Evolutionary conservation across 2,113 vertebrate species (phyloP).

Genomic region (Dinomys branickii): DNA sequence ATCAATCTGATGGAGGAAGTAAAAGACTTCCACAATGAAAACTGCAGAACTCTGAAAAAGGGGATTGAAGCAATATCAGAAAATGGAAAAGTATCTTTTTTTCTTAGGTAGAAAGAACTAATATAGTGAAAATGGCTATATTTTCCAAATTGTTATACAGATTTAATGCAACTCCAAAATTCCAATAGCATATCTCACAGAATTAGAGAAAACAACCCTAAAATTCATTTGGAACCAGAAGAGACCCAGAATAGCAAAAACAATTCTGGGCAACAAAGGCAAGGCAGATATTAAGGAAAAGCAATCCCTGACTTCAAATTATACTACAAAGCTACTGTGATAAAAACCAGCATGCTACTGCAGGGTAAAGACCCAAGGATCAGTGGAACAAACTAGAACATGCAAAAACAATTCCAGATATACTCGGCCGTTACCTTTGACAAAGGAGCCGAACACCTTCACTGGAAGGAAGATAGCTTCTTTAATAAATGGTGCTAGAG

Average conservation of each 20-base stretch:
- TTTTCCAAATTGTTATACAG: not conserved
- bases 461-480: not conserved
- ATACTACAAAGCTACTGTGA: not conserved
- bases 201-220: no score
- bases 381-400: not conserved
- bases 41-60: not conserved
- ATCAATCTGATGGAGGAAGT: not conserved
- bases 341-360: not conserved
- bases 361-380: not conserved
- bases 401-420: not conserved
- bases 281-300: not conserved
- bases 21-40: not conserved
- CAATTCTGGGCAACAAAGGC: not conserved
- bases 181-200: no score
- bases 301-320: not conserved
- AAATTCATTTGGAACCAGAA: no score
- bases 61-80: not conserved
- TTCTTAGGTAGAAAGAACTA: not conserved
- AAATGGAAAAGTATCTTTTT: not conserved
- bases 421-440: not conserved
- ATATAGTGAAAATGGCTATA: not conserved
- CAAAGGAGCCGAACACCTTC: not conserved
- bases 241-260: not conserved
- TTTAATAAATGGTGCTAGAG: not conserved
- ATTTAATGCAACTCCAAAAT: no score